Evolutionary conservation across 92 coral and sea anemone species (phyloP).

Genomic region (Parazoanthus swiftii): DNA sequence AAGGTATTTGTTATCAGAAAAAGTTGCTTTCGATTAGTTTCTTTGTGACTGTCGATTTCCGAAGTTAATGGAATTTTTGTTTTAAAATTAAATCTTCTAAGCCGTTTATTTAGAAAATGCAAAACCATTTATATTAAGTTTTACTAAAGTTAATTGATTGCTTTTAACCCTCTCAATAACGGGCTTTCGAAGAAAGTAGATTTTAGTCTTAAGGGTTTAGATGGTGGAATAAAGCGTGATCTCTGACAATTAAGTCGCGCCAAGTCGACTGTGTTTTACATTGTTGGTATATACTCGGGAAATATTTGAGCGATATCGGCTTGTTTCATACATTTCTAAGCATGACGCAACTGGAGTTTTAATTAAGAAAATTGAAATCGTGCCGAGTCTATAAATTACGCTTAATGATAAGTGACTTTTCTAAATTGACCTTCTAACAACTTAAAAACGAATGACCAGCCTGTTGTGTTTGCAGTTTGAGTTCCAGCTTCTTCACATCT

Average conservation of each 20-base stretch:
- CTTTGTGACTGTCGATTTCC: constrained; percentile 33
- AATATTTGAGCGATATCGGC: constrained; percentile 4
- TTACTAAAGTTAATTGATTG: constrained; percentile 1
- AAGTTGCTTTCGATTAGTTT: background rate
- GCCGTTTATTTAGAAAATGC: constrained; percentile 16
- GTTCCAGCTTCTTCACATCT: constrained; percentile 3
- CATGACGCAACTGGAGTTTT: constrained; percentile 14
- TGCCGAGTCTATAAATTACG: constrained; percentile 23
- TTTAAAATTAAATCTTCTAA: constrained; percentile 11
- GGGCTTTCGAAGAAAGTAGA: background rate
- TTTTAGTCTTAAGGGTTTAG: background rate
- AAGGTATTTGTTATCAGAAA: background rate
- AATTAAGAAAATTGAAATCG: constrained; percentile 23
- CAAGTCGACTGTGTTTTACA: background rate
- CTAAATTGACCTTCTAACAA: constrained; percentile 21
- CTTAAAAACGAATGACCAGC: constrained; percentile 14
- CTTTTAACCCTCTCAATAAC: background rate
- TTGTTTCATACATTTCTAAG: constrained; percentile 1
- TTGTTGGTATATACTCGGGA: background rate
- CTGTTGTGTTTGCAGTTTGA: background rate
- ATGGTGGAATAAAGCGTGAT: background rate
- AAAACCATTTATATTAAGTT: background rate
- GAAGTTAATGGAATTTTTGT: constrained; percentile 20
- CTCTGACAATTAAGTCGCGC: background rate
- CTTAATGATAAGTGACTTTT: constrained; percentile 30